Base-by-base conservation (phyloP, 2,797 vertebrate genomes). In the Leucoraja ocellata region DNA sequence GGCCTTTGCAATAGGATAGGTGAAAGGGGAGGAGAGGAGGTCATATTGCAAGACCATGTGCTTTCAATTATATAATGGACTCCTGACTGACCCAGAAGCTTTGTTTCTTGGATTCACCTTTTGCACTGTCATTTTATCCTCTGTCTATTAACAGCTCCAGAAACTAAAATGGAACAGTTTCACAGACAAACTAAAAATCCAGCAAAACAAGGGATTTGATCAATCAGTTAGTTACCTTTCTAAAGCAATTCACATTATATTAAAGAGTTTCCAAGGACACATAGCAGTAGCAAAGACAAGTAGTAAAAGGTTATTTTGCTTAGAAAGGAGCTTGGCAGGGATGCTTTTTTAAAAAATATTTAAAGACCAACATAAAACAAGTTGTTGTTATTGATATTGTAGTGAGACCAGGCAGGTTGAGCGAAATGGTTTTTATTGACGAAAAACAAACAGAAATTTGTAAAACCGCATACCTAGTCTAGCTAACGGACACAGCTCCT, bases 51-150 rank as follows among this genome's bases (percentile, higher is more conserved):
- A 68, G 84, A 3, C 61, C 84, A 88, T 36, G n/a, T 88, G 84
- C 84, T 68, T 88, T 88, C 14, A 88, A 88, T 68, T 88, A 68
- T 8, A 88, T 14, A 68, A 88, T 68, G 61, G 84, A 68, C 63
- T 88, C 63, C 63, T 32, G 61, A 86, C n/a, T 7, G 83, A 63
- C 83, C 83, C n/a, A 68, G 54, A 84, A 58, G 21, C 18, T 63
- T 63, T 63, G 63, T 68, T 68, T 88, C 61, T n/a, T 68, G n/a
- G 16, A 68, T 88, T 88, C 84, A 88, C 63, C n/a, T 88, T 65
- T 68, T 68, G 63, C n/a, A 88, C 63, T 68, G 61, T 88, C 83
- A 63, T n/a, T 63, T 86, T 86, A 84, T 28, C 58, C 81, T 58
- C 10, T 23, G 8, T 84, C 25, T 54, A 63, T n/a, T 86, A 23